Evolutionary conservation across 2,113 vertebrate genomes (phyloP).

Genomic region (Albula glossodonta): DNA sequence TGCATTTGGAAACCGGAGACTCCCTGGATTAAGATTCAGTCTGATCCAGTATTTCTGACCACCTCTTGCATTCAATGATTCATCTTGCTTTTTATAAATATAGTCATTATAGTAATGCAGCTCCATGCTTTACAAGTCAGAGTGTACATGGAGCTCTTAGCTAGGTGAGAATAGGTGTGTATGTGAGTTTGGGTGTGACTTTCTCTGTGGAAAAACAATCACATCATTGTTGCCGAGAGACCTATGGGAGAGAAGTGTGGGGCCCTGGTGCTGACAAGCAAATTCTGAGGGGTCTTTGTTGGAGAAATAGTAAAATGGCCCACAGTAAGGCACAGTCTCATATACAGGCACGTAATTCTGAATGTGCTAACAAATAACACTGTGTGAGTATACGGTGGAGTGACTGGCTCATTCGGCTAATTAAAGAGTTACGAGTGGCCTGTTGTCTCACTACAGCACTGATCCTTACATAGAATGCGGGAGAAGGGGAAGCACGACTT

Average conservation of each 20-base stretch:
- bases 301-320: constrained; percentile 47
- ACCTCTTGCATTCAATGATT: not conserved
- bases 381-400: not conserved
- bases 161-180: constrained; percentile 24
- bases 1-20: too few species aligned
- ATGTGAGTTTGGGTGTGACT: constrained; percentile 39
- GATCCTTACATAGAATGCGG: not conserved
- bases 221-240: constrained; percentile 35
- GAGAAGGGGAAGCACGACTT: not conserved
- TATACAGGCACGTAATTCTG: not conserved
- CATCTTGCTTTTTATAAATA: not conserved
- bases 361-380: not conserved
- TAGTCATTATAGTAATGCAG: not conserved
- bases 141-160: constrained; percentile 2
- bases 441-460: constrained; percentile 3
- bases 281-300: constrained; percentile 68
- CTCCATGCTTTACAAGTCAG: constrained; percentile 16
- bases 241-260: constrained; percentile 40
- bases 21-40: too few species aligned
- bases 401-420: not conserved
- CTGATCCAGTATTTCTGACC: too few species aligned
- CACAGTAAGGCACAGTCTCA: constrained; percentile 37
- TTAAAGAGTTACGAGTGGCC: constrained; percentile 35
- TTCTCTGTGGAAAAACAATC: constrained; percentile 36
- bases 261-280: constrained; percentile 51